Base-by-base conservation (phyloP, 2,888 invertebrate genomes). In the Drosophila meridionalis region DNA sequence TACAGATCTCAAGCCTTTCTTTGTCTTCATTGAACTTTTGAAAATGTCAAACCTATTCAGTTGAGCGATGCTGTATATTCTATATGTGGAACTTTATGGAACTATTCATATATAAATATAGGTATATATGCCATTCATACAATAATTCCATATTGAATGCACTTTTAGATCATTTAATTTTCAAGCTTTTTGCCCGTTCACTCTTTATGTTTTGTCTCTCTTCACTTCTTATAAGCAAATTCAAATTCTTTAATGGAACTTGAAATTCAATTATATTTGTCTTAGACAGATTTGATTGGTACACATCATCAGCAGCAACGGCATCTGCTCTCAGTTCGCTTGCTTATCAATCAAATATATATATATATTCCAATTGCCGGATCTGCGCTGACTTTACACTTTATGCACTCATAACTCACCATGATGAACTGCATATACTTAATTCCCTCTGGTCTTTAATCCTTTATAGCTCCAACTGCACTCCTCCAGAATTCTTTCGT, bases 271-370 rank as follows among this genome's bases (percentile, higher is more conserved):
- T 63, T 64, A 59, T 36, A 42, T 66, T 26, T 14, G 53, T 14
- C 14, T 59, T 43, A 20, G 36, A 45, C 8, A 26, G 11, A 48
- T 67, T 56, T 38, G 30, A 83, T 81, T 81, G 78, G 88, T 68
- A 83, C 90, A 85, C 88, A 89, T 89, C 85, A 89, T 69, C 66
- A 42, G 9, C 60, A 11, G 5, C 85, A 87, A n/a, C 60, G 9
- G 38, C 8, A n/a, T 11, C 38, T 9, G 47, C 7, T 36, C 43
- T 52, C 47, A 32, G 43, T 26, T 52, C 56, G 5, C 42, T 50
- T n/a, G 42, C 83, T 89, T 83, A 83, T 83, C 83, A 81, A 68
- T 63, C 32, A 38, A 58, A 6, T 20, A 0, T 58, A 30, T 58
- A 42, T 60, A 26, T 26, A 14, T 26, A 45, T 47, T 28, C 28